Percentiles rank a stretch among this genome's conserved stretches.
These are phyloP conservation scores for Watersipora subatra DNA, from an alignment of 1,140 invertebrate genomes.

Conservation along the genomic window DNA sequence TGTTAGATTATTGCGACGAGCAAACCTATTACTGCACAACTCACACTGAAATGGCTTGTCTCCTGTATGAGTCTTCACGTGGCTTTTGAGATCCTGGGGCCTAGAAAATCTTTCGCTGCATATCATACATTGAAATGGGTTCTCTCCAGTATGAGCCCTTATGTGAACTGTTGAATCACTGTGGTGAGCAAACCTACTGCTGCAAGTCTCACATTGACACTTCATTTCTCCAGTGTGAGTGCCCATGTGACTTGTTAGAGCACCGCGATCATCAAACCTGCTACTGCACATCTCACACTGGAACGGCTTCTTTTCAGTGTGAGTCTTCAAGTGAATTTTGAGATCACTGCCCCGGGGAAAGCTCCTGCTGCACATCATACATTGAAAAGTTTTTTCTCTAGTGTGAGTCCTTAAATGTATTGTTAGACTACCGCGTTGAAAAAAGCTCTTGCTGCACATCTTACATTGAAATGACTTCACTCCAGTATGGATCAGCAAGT, in stretches of 20 bases:
- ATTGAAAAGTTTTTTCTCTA: slow-evolving; percentile 49
- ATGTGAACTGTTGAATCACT: slow-evolving; percentile 25
- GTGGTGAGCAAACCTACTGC: neutral
- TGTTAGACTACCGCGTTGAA: slow-evolving; percentile 87
- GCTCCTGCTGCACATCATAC: slow-evolving; percentile 48
- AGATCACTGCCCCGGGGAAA: neutral
- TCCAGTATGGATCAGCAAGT: no score
- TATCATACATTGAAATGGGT: no score
- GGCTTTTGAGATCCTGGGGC: no score
- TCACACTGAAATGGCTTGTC: no score
- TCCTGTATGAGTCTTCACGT: no score
- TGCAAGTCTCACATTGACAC: no score
- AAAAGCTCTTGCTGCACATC: slow-evolving; percentile 89
- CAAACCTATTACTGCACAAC: no score
- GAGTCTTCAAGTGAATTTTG: neutral
- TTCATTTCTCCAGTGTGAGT: neutral
- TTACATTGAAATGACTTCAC: no score
- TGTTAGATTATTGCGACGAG: no score
- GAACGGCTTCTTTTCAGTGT: slow-evolving; percentile 60
- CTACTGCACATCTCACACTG: slow-evolving; percentile 70
- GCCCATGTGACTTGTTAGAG: neutral
- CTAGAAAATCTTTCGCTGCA: no score
- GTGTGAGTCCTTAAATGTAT: slow-evolving; percentile 94
- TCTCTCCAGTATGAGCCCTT: no score
- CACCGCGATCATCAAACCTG: neutral